Evolutionary conservation across 1,140 invertebrate genomes (phyloP).

Genomic region (Temnothorax curvispinosus): DNA sequence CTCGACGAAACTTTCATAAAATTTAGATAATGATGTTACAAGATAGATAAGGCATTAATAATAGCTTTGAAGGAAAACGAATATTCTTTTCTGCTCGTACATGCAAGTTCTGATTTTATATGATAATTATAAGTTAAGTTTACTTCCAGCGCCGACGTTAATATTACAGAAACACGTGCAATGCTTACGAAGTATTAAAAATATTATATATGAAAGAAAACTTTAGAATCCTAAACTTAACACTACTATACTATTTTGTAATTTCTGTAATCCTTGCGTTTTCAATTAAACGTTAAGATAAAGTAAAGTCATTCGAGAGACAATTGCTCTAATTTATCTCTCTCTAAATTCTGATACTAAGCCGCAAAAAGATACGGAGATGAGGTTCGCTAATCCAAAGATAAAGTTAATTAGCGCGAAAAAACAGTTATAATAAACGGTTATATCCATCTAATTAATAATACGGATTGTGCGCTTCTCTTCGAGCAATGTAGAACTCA

Average conservation of each 20-base stretch:
- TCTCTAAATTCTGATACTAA: not conserved
- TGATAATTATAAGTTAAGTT: not conserved
- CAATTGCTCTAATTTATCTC: not conserved
- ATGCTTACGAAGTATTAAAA: not conserved
- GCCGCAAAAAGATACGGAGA: not conserved
- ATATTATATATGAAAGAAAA: not conserved
- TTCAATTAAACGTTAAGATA: not conserved
- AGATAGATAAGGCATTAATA: not conserved
- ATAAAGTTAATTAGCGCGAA: conserved; percentile 7
- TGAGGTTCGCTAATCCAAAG: not conserved
- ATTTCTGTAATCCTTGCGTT: not conserved
- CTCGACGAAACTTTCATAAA: not conserved
- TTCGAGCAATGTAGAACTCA: not conserved
- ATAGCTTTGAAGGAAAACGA: not conserved
- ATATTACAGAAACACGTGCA: not conserved
- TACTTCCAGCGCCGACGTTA: not conserved
- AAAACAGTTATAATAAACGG: not conserved
- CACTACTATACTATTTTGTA: not conserved
- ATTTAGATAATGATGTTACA: not conserved
- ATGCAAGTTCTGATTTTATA: not conserved
- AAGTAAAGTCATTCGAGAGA: not conserved
- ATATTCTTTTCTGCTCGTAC: not conserved
- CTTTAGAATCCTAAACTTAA: not conserved
- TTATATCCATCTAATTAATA: not conserved
- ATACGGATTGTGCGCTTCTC: not conserved